Evolutionary conservation across 2,888 invertebrate genomes (phyloP), one percentile per base, ranked within the genome.

Genomic region (Dinocampus coccinellae): DNA sequence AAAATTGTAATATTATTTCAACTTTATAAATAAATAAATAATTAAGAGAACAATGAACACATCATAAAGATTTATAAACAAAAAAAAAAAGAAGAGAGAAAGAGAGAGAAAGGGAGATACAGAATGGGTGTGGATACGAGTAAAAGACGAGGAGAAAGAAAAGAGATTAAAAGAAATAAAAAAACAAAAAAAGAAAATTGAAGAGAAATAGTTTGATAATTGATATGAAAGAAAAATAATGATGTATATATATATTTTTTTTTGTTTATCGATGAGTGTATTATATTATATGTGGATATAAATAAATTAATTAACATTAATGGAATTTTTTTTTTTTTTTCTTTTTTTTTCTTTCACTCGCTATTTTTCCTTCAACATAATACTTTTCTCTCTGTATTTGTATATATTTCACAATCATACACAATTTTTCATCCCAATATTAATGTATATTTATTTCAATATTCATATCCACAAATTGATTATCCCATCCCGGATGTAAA

Each of bases 21-120:
- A 26, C 11, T 47, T 13, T 22, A 24, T 16, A 24, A 20, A 33
- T 34, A 13, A 39, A 61, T 36, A 62, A 62, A n/a, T 39, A 62
- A 62, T 63, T 20, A 33, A 64, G 16, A 34, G 34, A 53, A 53
- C 29, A 64, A 64, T 64, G 29, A 53, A 47, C 53, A 52, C 29
- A 22, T 26, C 47, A n/a, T 20, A n/a, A 42, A 47, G 34, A 20
- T 24, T 11, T 16, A 63, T 29, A 47, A 16, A 13, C 33, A 29
- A 24, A 9, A 62, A n/a, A 13, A 42, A 11, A 42, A 42, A 6
- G 13, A 42, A 42, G 3, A 42, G 11, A 42, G 3, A n/a, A n/a
- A n/a, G n/a, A n/a, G n/a, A n/a, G n/a, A n/a, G n/a, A n/a, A n/a
- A n/a, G n/a, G n/a, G n/a, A n/a, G n/a, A n/a, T n/a, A n/a, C n/a